phyloP scores from a whole-genome alignment of 1,140 invertebrate species.

The Agrypnia vestita region DNA sequence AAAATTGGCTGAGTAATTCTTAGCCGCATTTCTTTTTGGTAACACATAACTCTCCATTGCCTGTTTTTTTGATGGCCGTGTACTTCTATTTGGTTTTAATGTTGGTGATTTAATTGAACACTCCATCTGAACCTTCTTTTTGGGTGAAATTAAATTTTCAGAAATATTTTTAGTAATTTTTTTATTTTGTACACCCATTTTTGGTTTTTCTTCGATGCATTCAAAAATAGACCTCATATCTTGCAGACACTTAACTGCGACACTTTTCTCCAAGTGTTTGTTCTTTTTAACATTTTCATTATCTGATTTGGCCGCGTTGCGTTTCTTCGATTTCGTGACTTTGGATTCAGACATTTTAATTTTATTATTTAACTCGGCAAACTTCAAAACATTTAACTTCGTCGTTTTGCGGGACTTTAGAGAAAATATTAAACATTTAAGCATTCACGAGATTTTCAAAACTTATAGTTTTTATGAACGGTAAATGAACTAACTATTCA shows the following conservation, averaged over 20 bases:
- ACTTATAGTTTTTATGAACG: no score
- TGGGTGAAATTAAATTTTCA: neutral
- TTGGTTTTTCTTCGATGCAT: constrained; percentile 30
- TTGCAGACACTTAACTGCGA: constrained; percentile 36
- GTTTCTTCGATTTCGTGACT: constrained; percentile 14
- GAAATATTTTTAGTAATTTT: constrained; percentile 6
- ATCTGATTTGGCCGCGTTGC: neutral
- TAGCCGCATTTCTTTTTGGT: no score
- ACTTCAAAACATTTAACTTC: neutral
- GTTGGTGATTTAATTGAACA: no score
- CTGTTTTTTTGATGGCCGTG: no score
- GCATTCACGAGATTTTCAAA: no score
- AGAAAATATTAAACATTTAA: no score
- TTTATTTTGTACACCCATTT: constrained; percentile 42
- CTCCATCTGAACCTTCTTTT: no score
- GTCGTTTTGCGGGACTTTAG: neutral
- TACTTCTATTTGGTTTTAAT: no score
- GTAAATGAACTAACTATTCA: no score
- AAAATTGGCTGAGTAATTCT: no score
- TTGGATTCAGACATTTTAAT: constrained; percentile 17
- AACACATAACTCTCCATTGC: no score
- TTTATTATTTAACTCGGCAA: neutral
- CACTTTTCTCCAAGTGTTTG: constrained; percentile 40
- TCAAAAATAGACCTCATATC: constrained; percentile 45
- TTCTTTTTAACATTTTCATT: constrained; percentile 14